A percentile compares a stretch with the other conserved stretches of the same genome.
These are phyloP conservation scores for Tinea semifulvella DNA, from an alignment of 2,888 invertebrate genomes.

Conservation along the genomic window DNA sequence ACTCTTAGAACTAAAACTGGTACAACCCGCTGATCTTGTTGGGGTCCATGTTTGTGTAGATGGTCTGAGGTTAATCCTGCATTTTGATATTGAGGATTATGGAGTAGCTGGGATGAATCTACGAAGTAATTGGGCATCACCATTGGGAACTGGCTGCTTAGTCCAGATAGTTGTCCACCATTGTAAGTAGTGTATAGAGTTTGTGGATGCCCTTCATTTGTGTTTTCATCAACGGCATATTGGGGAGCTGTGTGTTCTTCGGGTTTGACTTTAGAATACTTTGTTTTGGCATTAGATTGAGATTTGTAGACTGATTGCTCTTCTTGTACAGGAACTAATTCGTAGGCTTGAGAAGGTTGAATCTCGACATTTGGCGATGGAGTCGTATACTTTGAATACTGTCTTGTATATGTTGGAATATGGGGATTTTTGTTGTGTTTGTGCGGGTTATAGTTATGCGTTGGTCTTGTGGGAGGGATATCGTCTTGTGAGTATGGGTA, in stretches of 20 bases:
- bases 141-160: slow-evolving; percentile 54
- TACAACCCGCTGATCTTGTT: slow-evolving; percentile 51
- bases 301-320: slow-evolving; percentile 38
- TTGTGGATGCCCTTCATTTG: slow-evolving; percentile 24
- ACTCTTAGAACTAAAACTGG: slow-evolving; percentile 68
- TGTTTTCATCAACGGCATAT: slow-evolving; percentile 19
- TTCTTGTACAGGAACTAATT: slow-evolving; percentile 43
- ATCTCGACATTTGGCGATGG: slow-evolving; percentile 55
- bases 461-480: slow-evolving; percentile 43
- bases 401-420: slow-evolving; percentile 16
- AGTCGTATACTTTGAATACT: slow-evolving; percentile 24
- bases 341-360: slow-evolving; percentile 66
- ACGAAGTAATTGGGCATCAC: slow-evolving; percentile 59
- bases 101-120: slow-evolving; percentile 47
- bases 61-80: slow-evolving; percentile 58
- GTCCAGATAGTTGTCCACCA: slow-evolving; percentile 49
- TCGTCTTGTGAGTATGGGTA: slow-evolving; percentile 77
- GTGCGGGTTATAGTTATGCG: slow-evolving; percentile 2
- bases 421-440: slow-evolving; percentile 19
- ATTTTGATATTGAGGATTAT: slow-evolving; percentile 55
- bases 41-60: slow-evolving; percentile 43
- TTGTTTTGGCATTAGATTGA: slow-evolving; percentile 33
- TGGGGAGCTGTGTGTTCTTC: slow-evolving; percentile 31
- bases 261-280: slow-evolving; percentile 32
- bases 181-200: slow-evolving; percentile 58